Evolutionary conservation across 2,888 invertebrate genomes (phyloP).

Genomic region (Clusia tigrina): DNA sequence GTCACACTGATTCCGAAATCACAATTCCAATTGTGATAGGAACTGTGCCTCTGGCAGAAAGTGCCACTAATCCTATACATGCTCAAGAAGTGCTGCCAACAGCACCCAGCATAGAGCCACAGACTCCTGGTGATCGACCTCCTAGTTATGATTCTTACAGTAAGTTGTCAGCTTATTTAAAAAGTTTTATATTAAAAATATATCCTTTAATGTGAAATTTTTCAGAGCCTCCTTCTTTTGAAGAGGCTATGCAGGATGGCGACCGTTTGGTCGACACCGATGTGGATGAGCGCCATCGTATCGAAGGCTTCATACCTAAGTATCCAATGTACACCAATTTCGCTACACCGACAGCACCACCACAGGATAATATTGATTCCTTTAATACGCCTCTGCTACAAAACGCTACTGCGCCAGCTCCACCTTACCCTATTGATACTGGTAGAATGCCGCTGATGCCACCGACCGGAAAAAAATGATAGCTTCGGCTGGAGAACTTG

Average conservation of each 20-base stretch:
- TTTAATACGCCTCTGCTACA: no score
- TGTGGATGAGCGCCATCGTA: slow-evolving; percentile 42
- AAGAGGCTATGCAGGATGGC: slow-evolving; percentile 44
- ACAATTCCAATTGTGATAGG: slow-evolving; percentile 44
- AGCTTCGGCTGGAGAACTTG: not conserved
- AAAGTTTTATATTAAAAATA: not conserved
- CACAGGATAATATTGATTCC: not conserved
- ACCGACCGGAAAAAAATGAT: no score
- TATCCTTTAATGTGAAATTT: not conserved
- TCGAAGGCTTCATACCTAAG: slow-evolving; percentile 48
- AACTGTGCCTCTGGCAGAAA: slow-evolving; percentile 47
- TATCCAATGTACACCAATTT: slow-evolving; percentile 53
- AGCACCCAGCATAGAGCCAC: slow-evolving; percentile 40
- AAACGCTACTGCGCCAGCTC: no score
- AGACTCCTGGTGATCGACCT: slow-evolving; percentile 39
- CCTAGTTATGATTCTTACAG: slow-evolving; percentile 49
- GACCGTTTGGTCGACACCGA: slow-evolving; percentile 46
- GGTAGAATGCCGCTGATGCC: no score
- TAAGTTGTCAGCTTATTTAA: slow-evolving; percentile 30
- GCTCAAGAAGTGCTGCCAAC: slow-evolving; percentile 43
- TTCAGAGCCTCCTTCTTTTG: slow-evolving; percentile 48
- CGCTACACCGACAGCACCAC: slow-evolving; percentile 41
- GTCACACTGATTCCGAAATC: slow-evolving; percentile 37
- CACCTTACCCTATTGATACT: no score
- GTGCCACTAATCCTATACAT: slow-evolving; percentile 38